Conservation (phyloP, 2,797 vertebrate genomes). For the Thamnophis elegans region DNA sequence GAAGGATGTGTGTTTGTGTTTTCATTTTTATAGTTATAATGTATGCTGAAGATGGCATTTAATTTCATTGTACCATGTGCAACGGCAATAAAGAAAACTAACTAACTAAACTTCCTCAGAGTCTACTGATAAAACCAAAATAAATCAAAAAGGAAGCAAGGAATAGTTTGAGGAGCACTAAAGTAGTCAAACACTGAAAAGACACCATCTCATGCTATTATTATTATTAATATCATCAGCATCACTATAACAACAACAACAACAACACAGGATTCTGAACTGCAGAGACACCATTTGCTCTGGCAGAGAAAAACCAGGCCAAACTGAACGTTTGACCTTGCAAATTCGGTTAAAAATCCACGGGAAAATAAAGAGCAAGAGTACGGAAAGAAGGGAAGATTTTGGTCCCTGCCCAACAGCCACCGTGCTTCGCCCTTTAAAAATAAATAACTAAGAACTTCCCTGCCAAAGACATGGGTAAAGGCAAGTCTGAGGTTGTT, state of each 20-base stretch:
- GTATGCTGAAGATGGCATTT: too few relatives aligned
- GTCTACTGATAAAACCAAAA: conserved; percentile 70
- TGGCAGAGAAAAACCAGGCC: not conserved
- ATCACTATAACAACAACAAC: not conserved
- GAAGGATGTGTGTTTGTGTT: too few relatives aligned
- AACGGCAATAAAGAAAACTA: too few relatives aligned
- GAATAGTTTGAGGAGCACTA: conserved; percentile 7
- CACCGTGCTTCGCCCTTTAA: conserved; percentile 14
- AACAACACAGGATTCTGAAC: not conserved
- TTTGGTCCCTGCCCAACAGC: not conserved
- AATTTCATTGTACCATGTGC: too few relatives aligned
- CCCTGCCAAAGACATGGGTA: conserved; percentile 37
- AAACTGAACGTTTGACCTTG: not conserved
- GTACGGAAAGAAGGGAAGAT: not conserved
- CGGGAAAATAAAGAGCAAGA: not conserved
- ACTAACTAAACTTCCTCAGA: conserved; percentile 45
- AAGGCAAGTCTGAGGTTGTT: conserved; percentile 56
- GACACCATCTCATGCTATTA: not conserved
- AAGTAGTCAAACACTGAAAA: conserved; percentile 1
- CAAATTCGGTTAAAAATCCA: not conserved
- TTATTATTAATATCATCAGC: too few relatives aligned
- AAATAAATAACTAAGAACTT: conserved; percentile 36
- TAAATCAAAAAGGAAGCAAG: conserved; percentile 22
- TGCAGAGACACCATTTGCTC: not conserved
- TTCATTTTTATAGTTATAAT: too few relatives aligned